A percentile compares a stretch with the other conserved stretches of the same genome.
These are phyloP conservation scores for Diadema setosum DNA, from an alignment of 35 echinoderm and acorn worm genomes.

Conservation along the genomic window DNA sequence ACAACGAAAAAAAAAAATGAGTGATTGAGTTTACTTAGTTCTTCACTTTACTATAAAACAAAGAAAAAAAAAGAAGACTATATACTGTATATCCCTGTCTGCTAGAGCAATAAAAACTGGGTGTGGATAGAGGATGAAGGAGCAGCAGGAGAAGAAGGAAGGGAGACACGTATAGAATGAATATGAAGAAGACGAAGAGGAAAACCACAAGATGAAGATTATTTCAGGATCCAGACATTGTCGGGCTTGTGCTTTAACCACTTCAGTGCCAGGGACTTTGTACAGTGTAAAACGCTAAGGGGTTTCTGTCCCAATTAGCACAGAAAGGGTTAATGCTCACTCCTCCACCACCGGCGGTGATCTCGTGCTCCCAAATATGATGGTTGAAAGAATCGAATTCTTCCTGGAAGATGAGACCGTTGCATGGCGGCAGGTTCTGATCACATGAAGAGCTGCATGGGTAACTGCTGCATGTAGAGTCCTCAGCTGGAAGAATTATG, in stretches of 20 bases:
- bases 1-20: too few species aligned
- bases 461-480: neutral
- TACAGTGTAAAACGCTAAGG: neutral
- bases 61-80: too few species aligned
- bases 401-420: slow-evolving; percentile 67
- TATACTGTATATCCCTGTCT: too few species aligned
- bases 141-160: too few species aligned
- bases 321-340: neutral
- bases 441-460: slow-evolving; percentile 5
- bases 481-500: neutral
- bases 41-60: too few species aligned
- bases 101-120: too few species aligned
- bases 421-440: neutral
- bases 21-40: too few species aligned
- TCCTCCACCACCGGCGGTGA: slow-evolving; percentile 76
- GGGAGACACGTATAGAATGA: too few species aligned
- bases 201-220: neutral
- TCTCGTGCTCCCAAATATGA: slow-evolving; percentile 72
- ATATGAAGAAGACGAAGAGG: neutral
- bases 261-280: neutral
- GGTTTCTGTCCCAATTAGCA: neutral
- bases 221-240: neutral
- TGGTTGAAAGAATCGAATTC: slow-evolving; percentile 61
- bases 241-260: neutral
- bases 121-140: too few species aligned